Base-by-base conservation (phyloP, 2,113 vertebrate species). In the Gadus macrocephalus region DNA sequence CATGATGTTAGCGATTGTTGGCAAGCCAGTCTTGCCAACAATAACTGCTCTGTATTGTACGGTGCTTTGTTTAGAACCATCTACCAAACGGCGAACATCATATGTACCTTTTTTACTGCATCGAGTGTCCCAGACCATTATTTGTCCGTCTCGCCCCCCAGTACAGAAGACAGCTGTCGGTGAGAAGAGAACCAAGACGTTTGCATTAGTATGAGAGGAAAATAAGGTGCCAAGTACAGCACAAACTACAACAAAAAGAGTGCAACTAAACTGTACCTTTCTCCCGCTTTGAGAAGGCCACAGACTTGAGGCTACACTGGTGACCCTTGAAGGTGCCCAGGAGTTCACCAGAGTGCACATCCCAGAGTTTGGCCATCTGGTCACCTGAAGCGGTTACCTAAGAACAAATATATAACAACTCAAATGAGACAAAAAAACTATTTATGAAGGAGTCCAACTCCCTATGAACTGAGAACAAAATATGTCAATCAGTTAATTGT, bases 301-400 rank as follows among this genome's bases (percentile, higher is more conserved):
- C 94, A 15, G 97, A 96, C 83, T 98, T 99, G 65, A 99, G 93
- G 88, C 96, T 99, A 83, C 97, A 98, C 49, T 97, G 95, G 79
- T 99, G 97, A 67, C 97, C 97, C 91, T 92, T 97, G 84, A 96
- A 99, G 17, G 90, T 88, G 55, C 96, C 97, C 62, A 99, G 86
- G 28, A 95, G 86, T 72, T 99, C 96, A 1, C 94, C 91, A 1
- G 91, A 89, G 70, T 86, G 92, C 53, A 98, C 93, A 20, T 99
- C 96, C 96, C 96, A 99, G 78, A 99, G 89, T 72, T 93, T 93
- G 68, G 97, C 97, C 67, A 92, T 95, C 71, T 99, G 96, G 83
- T 99, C 97, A 55, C 97, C 97, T 9, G 97, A 95, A 66, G 95
- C 97, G 15, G 97, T 98, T 76, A 98, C 97, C 97, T 99, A 86